Conservation (phyloP, 2,113 vertebrate species). For the Lathamus discolor region DNA sequence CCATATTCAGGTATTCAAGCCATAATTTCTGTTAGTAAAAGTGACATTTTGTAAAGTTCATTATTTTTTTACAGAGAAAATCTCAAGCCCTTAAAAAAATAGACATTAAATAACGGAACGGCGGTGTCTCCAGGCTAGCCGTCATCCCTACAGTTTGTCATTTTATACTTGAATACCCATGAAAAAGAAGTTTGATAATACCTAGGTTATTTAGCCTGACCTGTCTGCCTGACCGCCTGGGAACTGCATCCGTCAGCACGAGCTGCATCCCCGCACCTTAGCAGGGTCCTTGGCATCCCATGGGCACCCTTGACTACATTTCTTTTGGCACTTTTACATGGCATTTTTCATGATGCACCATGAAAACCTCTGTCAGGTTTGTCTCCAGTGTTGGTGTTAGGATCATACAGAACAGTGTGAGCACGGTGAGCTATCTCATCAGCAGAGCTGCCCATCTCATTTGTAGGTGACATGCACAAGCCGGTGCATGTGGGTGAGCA, state of each 20-base stretch:
- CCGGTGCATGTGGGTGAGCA: no score
- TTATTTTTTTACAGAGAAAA: constrained; percentile 74
- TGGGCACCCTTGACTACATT: neutral
- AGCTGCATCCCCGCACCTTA: neutral
- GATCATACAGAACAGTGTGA: fast-evolving
- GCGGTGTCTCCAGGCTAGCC: constrained; percentile 62
- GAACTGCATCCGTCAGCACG: neutral
- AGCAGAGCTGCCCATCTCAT: neutral
- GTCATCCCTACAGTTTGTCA: constrained; percentile 59
- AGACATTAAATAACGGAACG: constrained; percentile 66
- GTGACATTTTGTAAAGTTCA: constrained; percentile 84
- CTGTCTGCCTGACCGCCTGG: neutral
- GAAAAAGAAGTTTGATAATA: constrained; percentile 59
- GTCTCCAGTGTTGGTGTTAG: neutral
- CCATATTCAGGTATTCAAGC: constrained; percentile 71
- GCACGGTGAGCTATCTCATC: fast-evolving
- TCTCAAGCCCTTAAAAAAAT: constrained; percentile 66
- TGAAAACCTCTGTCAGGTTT: constrained; percentile 47
- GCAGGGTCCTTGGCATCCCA: neutral
- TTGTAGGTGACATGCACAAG: neutral
- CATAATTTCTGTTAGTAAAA: constrained; percentile 81
- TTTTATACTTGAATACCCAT: constrained; percentile 49
- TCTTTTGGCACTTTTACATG: constrained; percentile 6
- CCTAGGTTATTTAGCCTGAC: constrained; percentile 51
- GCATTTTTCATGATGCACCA: constrained; percentile 51